These are phyloP conservation scores for Eidolon helvum DNA, from an alignment of 2,113 vertebrate species.

Conservation along the genomic window DNA sequence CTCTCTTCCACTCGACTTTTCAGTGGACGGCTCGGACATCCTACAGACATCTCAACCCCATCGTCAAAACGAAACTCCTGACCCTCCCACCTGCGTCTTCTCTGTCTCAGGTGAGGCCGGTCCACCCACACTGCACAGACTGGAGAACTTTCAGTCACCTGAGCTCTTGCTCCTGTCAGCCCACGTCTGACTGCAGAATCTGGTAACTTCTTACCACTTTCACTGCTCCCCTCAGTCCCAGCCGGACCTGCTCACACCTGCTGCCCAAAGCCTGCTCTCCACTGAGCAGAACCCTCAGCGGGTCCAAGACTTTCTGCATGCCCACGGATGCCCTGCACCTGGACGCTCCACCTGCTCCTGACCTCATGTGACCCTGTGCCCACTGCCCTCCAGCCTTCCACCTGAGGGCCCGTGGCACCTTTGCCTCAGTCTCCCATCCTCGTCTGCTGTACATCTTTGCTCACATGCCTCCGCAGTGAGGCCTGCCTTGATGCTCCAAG, in stretches of 20 bases:
- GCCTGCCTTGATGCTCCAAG: background rate
- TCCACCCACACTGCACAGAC: no score
- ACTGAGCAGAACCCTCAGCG: background rate
- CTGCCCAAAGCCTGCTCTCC: background rate
- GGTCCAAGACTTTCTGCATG: background rate
- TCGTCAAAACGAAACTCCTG: no score
- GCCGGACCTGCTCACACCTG: background rate
- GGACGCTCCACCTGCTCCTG: background rate
- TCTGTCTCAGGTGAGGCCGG: background rate
- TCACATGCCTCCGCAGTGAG: background rate
- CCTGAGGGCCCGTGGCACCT: no score
- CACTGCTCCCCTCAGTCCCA: background rate
- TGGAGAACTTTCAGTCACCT: background rate
- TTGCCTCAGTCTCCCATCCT: background rate
- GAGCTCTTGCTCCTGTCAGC: no score
- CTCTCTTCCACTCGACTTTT: background rate
- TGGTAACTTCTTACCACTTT: no score
- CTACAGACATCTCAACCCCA: background rate
- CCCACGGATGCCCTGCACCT: background rate
- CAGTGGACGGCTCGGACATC: background rate
- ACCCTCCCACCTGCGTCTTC: background rate
- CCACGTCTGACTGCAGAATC: no score
- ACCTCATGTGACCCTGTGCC: accelerated
- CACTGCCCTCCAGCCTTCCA: background rate
- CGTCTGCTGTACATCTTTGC: background rate